Base-by-base conservation (phyloP, 2,113 vertebrate species). In the Laterallus jamaicensis region DNA sequence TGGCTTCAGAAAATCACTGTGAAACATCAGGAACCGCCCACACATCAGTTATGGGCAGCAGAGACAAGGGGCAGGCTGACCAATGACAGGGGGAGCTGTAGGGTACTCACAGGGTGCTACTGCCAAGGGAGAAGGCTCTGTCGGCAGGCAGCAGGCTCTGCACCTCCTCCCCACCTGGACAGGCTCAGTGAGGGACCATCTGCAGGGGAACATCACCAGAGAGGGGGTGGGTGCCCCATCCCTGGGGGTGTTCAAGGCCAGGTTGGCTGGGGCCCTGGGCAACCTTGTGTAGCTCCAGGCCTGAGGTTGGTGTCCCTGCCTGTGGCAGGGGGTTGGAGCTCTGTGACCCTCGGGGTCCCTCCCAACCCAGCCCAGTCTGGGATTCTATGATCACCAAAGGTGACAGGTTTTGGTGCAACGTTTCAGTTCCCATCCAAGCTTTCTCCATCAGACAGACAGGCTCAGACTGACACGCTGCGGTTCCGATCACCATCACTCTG, bases 81-180 rank as follows among this genome's bases (percentile, higher is more conserved):
- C 50, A 5, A 17, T 0, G 5, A 50, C 39, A 39, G 21, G 11
- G 24, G 68, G 13, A 42, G 29, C 29, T 39, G 20, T 2, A 21
- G 9, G 11, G 7, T n/a, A 32, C 8, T 24, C 21, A 22, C 8
- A 31, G 58, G 74, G 13, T 32, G 44, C 39, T 64, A 24, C 18
- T 16, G 60, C 11, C 17, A 49, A 15, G 15, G 11, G 32, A 42
- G 54, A 17, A 76, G 49, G 19, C 7, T n/a, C 10, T 31, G 64
- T 12, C n/a, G 59, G 42, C 68, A n/a, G 63, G 19, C 47, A 47
- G 8, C 47, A 52, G 8, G 12, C 19, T 67, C 55, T n/a, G 58
- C 13, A 49, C n/a, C n/a, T 59, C 37, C 49, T 14, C 4, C 0
- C 19, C 49, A 0, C 3, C 4, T 0, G 4, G 35, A 73, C 3